These are phyloP conservation scores for Tokudaia muenninki DNA, from an alignment of 2,797 vertebrate species.

Conservation along the genomic window DNA sequence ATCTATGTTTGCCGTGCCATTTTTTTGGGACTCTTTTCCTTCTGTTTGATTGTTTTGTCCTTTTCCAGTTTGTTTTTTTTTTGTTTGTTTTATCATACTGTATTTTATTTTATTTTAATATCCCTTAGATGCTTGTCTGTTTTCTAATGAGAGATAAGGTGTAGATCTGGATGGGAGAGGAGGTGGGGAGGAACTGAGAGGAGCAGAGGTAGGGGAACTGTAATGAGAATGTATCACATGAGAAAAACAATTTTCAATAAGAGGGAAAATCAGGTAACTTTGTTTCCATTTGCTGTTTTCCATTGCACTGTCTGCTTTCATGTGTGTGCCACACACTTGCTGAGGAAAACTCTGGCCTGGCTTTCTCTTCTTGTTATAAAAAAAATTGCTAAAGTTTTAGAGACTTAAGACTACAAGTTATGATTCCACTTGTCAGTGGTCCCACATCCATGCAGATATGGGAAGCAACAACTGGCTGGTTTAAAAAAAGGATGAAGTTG, in stretches of 20 bases:
- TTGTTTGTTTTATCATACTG: not conserved
- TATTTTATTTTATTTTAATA: not conserved
- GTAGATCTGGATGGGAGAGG: not conserved
- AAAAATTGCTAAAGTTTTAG: not conserved
- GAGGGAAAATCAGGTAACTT: not conserved
- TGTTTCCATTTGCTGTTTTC: slow-evolving; percentile 5
- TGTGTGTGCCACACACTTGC: not conserved
- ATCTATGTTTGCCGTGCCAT: not conserved
- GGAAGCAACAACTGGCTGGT: not conserved
- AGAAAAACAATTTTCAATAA: not conserved
- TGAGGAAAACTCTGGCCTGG: not conserved
- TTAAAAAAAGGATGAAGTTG: not conserved
- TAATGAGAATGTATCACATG: not conserved
- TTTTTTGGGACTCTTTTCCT: not conserved
- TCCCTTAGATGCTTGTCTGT: not conserved
- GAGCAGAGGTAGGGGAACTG: not conserved
- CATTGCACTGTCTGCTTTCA: not conserved
- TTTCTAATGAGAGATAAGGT: not conserved
- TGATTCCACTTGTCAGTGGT: not conserved
- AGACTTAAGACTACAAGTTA: not conserved
- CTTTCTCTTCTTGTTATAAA: not conserved
- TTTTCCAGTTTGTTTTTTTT: not conserved
- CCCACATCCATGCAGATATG: too few species aligned
- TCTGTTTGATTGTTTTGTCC: not conserved
- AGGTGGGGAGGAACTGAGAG: not conserved